Evolutionary conservation across 2,113 vertebrate genomes (phyloP).

Genomic region (Sapajus apella): DNA sequence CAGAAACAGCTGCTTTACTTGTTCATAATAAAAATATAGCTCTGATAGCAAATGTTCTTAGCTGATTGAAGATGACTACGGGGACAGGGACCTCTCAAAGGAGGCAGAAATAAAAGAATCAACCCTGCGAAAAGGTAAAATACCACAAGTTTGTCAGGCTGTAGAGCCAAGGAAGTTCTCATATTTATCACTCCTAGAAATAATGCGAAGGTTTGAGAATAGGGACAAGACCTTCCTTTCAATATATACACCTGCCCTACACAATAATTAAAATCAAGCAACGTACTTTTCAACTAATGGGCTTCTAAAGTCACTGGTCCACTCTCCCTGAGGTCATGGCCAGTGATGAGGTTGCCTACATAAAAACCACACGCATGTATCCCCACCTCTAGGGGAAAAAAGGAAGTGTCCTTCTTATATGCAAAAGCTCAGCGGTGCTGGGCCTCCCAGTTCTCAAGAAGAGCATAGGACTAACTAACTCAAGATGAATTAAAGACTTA

Average conservation of each 20-base stretch:
- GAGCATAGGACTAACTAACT: neutral
- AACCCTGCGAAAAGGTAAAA: neutral
- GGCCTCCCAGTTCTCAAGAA: neutral
- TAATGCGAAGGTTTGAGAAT: neutral
- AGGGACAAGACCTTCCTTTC: neutral
- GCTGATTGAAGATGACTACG: neutral
- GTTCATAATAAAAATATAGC: neutral
- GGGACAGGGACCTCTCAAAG: neutral
- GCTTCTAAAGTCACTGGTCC: neutral
- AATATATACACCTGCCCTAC: neutral
- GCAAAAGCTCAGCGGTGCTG: neutral
- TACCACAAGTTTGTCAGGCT: neutral
- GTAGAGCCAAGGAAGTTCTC: neutral
- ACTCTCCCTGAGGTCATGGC: neutral
- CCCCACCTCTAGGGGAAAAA: neutral
- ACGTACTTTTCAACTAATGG: neutral
- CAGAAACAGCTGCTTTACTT: slow-evolving; percentile 1
- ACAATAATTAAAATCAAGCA: neutral
- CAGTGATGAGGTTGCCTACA: neutral
- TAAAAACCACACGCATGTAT: neutral
- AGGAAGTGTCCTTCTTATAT: neutral
- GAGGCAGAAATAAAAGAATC: neutral
- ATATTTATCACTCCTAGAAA: neutral
- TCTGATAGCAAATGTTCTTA: neutral
- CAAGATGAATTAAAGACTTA: too few relatives aligned